Conservation (phyloP, 2,797 vertebrate genomes). For the Cynodonichthys magdalenae region DNA sequence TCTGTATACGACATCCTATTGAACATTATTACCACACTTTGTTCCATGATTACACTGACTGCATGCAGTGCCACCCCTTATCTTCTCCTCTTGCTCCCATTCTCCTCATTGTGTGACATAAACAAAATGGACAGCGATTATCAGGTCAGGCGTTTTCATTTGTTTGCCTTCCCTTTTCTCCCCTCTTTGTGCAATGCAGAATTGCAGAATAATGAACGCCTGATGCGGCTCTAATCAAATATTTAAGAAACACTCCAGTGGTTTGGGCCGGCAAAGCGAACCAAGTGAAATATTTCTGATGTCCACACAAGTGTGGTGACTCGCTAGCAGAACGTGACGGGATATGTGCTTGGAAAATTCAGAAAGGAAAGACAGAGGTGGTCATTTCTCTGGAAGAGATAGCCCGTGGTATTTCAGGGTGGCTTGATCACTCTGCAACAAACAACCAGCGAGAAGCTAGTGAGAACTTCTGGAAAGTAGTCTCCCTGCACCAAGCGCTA, state of each 20-base stretch:
- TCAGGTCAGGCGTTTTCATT: slow-evolving; percentile 56
- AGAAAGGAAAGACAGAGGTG: slow-evolving; percentile 36
- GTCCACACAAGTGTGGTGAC: slow-evolving; percentile 39
- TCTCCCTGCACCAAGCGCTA: slow-evolving; percentile 28
- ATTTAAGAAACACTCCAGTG: slow-evolving; percentile 81
- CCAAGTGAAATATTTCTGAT: slow-evolving; percentile 43
- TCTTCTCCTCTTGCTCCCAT: background rate
- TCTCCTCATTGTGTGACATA: slow-evolving; percentile 37
- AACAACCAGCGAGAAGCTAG: slow-evolving; percentile 51
- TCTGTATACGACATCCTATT: slow-evolving; percentile 26
- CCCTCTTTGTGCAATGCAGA: slow-evolving; percentile 43
- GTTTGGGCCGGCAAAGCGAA: slow-evolving; percentile 44
- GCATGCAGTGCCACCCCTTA: slow-evolving; percentile 38
- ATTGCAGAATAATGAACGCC: slow-evolving; percentile 65
- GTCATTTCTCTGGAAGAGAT: slow-evolving; percentile 57
- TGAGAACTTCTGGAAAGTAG: slow-evolving; percentile 46
- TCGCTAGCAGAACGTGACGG: slow-evolving; percentile 40
- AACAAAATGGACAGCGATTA: slow-evolving; percentile 57
- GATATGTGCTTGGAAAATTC: slow-evolving; percentile 30
- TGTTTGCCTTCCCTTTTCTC: slow-evolving; percentile 24
- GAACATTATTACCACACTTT: slow-evolving; percentile 39
- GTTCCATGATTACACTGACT: slow-evolving; percentile 52
- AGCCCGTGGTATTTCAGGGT: slow-evolving; percentile 33
- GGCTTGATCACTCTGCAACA: slow-evolving; percentile 54
- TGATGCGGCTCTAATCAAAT: slow-evolving; percentile 83